Conservation (phyloP, 2,797 vertebrate species). For the Sandelia bainsii region DNA sequence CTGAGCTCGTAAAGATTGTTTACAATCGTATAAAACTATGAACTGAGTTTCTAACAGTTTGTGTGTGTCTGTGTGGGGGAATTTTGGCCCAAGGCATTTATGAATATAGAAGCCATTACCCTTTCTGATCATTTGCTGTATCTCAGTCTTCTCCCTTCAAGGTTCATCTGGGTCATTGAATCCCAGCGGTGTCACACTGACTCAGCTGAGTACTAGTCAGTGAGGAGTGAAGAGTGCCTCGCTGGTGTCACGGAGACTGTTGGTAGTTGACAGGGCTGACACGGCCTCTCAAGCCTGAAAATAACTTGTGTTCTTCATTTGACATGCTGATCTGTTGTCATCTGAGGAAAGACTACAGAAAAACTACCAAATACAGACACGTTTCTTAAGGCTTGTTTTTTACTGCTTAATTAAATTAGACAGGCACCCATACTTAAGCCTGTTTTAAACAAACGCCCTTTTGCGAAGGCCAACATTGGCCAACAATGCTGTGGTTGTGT, state of each 20-base stretch:
- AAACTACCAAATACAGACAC: conserved; percentile 4
- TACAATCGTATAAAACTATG: not conserved
- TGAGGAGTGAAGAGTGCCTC: conserved; percentile 18
- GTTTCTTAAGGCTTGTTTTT: conserved; percentile 13
- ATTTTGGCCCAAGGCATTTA: conserved; percentile 9
- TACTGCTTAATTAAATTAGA: conserved; percentile 42
- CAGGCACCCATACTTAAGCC: conserved; percentile 14
- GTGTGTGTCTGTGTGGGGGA: not conserved
- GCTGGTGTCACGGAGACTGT: conserved; percentile 4
- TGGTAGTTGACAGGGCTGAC: conserved; percentile 6
- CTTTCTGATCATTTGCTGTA: not conserved
- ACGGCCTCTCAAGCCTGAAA: conserved; percentile 35
- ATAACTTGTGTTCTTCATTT: conserved; percentile 38
- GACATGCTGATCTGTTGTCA: conserved; percentile 27
- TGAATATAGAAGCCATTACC: not conserved
- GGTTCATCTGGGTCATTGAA: conserved; percentile 41
- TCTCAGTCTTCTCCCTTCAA: conserved; percentile 1
- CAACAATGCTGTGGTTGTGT: conserved; percentile 13
- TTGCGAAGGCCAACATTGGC: conserved; percentile 21
- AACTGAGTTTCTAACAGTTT: conserved; percentile 3
- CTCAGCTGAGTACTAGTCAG: conserved; percentile 24
- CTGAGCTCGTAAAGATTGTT: not conserved
- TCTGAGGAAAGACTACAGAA: conserved; percentile 11
- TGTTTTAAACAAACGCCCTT: conserved; percentile 25
- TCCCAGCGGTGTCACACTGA: conserved; percentile 25